phyloP scores from a whole-genome alignment of 2,113 vertebrate genomes.

The Oryzias curvinotus region DNA sequence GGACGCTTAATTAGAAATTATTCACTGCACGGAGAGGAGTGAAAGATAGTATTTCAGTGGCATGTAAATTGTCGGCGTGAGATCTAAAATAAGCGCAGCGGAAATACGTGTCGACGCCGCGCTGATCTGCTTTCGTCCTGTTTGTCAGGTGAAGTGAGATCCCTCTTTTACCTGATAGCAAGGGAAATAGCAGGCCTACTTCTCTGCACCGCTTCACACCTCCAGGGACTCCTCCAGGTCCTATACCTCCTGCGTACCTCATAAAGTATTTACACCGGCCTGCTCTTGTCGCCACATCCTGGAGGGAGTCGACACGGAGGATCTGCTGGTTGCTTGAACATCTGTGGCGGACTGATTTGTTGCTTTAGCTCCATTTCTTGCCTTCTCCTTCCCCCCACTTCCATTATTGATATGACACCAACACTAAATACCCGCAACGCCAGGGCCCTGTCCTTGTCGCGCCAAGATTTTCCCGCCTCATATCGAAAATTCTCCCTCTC shows the following conservation, averaged over 20 bases:
- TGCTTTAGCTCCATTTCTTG: slow-evolving; percentile 8
- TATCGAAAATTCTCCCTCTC: slow-evolving; percentile 34
- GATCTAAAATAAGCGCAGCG: slow-evolving; percentile 54
- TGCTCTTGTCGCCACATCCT: slow-evolving; percentile 27
- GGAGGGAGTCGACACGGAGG: slow-evolving; percentile 59
- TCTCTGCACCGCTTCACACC: neutral
- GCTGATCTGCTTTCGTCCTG: slow-evolving; percentile 41
- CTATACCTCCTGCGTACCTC: slow-evolving; percentile 32
- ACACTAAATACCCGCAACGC: slow-evolving; percentile 60
- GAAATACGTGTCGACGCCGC: slow-evolving; percentile 23
- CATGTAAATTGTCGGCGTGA: slow-evolving; percentile 48
- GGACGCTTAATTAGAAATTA: slow-evolving; percentile 73
- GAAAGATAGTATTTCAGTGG: slow-evolving; percentile 57
- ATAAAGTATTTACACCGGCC: slow-evolving; percentile 60
- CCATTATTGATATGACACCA: slow-evolving; percentile 47
- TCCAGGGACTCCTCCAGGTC: slow-evolving; percentile 9
- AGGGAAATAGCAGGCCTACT: slow-evolving; percentile 27
- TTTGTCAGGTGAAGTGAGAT: slow-evolving; percentile 40
- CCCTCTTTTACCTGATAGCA: slow-evolving; percentile 44
- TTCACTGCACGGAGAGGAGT: slow-evolving; percentile 54
- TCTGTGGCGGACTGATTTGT: slow-evolving; percentile 51
- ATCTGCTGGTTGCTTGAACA: slow-evolving; percentile 60
- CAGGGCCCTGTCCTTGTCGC: slow-evolving; percentile 30
- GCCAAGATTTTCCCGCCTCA: slow-evolving; percentile 20
- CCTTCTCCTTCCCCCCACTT: slow-evolving; percentile 1